Evolutionary conservation across 92 coral and sea anemone genomes (phyloP).

Genomic region (Zoanthus sociatus): DNA sequence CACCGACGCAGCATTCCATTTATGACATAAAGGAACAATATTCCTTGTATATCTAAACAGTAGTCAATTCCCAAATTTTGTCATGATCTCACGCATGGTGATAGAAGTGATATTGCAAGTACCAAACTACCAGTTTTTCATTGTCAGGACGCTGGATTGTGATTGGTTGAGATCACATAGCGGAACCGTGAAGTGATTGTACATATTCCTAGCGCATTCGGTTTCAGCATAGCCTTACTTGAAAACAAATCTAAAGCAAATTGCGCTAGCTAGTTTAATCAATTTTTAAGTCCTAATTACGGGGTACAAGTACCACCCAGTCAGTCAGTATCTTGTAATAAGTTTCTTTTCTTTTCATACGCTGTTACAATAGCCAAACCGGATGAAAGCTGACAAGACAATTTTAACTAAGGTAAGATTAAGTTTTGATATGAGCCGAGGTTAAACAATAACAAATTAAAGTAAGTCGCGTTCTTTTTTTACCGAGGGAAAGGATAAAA

Average conservation of each 20-base stretch:
- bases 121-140: constrained; percentile 14
- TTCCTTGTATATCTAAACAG: too few relatives aligned
- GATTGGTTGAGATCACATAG: constrained; percentile 12
- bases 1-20: too few relatives aligned
- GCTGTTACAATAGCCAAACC: too few relatives aligned
- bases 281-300: background rate
- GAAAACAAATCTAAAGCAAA: background rate
- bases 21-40: too few relatives aligned
- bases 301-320: too few relatives aligned
- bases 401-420: background rate
- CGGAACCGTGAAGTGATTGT: constrained; percentile 25
- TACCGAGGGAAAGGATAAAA: background rate
- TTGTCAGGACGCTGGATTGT: background rate
- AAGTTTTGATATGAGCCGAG: background rate
- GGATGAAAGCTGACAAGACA: too few relatives aligned
- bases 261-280: background rate
- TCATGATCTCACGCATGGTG: background rate
- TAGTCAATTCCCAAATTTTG: too few relatives aligned
- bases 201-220: background rate
- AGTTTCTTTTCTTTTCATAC: too few relatives aligned
- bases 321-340: too few relatives aligned
- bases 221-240: background rate
- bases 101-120: background rate
- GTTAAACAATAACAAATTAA: background rate
- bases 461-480: background rate